Evolutionary conservation across 2,888 invertebrate species (phyloP), one percentile per base, ranked within the genome.

Genomic region (Cordilura impudica): DNA sequence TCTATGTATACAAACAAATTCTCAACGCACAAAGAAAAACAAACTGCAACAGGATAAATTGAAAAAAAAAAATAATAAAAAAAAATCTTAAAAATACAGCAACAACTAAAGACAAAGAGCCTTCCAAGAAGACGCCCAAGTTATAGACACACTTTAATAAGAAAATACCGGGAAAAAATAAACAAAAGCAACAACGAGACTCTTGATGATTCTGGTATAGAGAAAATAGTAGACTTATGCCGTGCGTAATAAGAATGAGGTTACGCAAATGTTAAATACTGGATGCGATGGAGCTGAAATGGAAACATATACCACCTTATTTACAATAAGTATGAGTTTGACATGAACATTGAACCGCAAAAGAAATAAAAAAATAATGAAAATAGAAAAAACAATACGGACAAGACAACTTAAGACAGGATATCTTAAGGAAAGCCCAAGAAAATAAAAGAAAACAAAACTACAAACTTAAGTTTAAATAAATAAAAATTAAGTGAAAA

Each of bases 341-440:
- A 63, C 56, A 53, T 54, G 56, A 67, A 61, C 51, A 73, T 72
- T 56, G 61, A 78, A 71, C 58, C 49, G 69, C 53, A 76, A 61
- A 81, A 72, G 70, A 76, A 76, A 69, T 61, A 69, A 83, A 82
- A 79, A 63, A 81, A 81, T 7, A 56, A 45, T 39, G 35, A n/a
- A 18, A 6, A 45, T 4, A 16, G 7, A 43, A 21, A 54, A 51
- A 4, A 8, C 31, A 7, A 14, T n/a, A 16, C 51, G 51, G 5
- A 61, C 23, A 49, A 69, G 35, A 56, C 45, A 70, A 23, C 39
- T 56, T 35, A 65, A 77, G 53, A 47, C 51, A 16, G 69, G 31
- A 21, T 16, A 69, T 47, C 26, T 8, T 29, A 63, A 43, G 7
- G 7, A 66, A 21, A 16, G 26, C 26, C 10, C 47, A 47, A 47